These are phyloP conservation scores for Anagyrus pseudococci DNA, from an alignment of 2,888 invertebrate species.

Conservation along the genomic window DNA sequence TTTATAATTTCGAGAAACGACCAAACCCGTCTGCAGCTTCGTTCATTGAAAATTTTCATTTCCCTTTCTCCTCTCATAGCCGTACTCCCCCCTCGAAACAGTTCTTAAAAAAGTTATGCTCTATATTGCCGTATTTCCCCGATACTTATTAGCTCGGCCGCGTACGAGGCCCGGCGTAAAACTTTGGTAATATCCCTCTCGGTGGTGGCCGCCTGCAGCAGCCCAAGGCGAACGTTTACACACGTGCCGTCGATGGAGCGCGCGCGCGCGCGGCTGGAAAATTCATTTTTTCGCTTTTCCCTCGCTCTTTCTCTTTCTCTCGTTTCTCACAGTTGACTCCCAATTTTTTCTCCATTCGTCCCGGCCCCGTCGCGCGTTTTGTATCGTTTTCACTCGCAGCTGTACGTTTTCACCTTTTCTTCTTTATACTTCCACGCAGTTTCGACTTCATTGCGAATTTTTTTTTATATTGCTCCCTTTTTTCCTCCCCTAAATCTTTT, in stretches of 20 bases:
- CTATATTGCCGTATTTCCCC: slow-evolving; percentile 51
- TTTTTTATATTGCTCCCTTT: too few species aligned
- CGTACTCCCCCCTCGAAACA: too few species aligned
- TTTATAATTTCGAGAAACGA: too few species aligned
- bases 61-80: too few species aligned
- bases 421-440: too few species aligned
- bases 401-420: too few species aligned
- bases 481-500: too few species aligned
- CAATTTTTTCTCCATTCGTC: slow-evolving; percentile 9
- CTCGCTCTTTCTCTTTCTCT: background rate
- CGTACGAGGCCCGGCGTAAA: slow-evolving; percentile 38
- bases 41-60: too few species aligned
- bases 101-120: slow-evolving; percentile 57
- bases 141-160: slow-evolving; percentile 58
- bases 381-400: too few species aligned
- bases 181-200: slow-evolving; percentile 51
- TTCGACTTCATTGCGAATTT: too few species aligned
- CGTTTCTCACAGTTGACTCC: slow-evolving; percentile 16
- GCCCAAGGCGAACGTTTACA: slow-evolving; percentile 25
- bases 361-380: too few species aligned
- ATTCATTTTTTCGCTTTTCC: slow-evolving; percentile 34
- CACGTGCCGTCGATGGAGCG: slow-evolving; percentile 27
- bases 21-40: too few species aligned
- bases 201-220: background rate
- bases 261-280: slow-evolving; percentile 21